Percentiles rank a stretch among this genome's conserved stretches.
These are phyloP conservation scores for Ictalurus punctatus DNA, from an alignment of 2,113 vertebrate genomes.

Conservation along the genomic window DNA sequence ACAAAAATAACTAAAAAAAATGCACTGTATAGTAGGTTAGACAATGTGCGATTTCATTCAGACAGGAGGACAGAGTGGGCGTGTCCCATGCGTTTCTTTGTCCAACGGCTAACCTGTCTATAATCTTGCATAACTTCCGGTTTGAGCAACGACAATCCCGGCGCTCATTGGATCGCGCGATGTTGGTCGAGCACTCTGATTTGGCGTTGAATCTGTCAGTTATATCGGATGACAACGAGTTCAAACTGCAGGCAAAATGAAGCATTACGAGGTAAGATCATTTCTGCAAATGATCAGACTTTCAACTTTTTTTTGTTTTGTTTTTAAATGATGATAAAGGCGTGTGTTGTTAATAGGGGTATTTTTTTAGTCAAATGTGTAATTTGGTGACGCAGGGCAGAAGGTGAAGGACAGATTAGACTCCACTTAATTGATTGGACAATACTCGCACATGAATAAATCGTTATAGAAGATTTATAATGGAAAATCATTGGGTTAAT, in stretches of 20 bases:
- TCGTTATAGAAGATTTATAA: background rate
- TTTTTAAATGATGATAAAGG: too few species aligned
- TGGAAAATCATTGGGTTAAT: background rate
- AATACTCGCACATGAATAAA: background rate
- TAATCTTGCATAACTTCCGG: constrained; percentile 1
- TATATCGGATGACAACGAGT: constrained; percentile 59
- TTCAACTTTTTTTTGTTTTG: fast-evolving
- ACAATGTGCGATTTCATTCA: background rate
- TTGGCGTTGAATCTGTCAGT: constrained; percentile 61
- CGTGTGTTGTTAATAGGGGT: background rate
- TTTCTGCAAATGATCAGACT: background rate
- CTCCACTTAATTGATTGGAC: background rate
- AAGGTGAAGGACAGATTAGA: background rate
- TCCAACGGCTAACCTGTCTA: background rate
- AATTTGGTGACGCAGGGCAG: background rate
- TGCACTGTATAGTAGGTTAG: background rate
- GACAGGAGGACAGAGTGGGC: background rate
- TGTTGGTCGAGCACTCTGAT: constrained; percentile 52
- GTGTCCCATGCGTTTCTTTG: background rate
- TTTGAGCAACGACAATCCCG: background rate
- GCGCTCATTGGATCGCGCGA: constrained; percentile 8
- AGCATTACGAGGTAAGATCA: constrained; percentile 79
- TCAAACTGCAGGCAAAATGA: constrained; percentile 69
- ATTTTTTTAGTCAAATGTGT: background rate
- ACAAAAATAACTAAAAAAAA: background rate